These are phyloP conservation scores for Drosophila tropicalis DNA, from an alignment of 1,140 invertebrate species.

Conservation along the genomic window DNA sequence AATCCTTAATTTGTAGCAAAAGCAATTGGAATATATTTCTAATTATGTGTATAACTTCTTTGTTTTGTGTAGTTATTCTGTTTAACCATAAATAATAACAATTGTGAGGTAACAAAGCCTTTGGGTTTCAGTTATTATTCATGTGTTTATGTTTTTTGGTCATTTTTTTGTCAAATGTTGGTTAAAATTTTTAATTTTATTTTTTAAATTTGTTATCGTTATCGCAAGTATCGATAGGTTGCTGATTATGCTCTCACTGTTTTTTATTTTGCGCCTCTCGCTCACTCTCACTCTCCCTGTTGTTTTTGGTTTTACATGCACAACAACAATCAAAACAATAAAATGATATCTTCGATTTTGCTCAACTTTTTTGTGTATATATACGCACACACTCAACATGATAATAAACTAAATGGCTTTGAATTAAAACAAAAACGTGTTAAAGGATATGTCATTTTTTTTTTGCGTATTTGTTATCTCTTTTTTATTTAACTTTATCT, in stretches of 20 bases:
- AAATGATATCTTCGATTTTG: conserved; percentile 10
- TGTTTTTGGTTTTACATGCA: conserved; percentile 2
- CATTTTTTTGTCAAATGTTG: not conserved
- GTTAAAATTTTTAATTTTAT: not conserved
- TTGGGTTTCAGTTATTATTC: no score
- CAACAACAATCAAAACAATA: conserved; percentile 19
- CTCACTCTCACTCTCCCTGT: conserved; percentile 9
- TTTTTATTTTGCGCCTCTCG: not conserved
- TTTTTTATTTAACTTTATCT: conserved; percentile 7
- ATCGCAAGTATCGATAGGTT: conserved; percentile 10
- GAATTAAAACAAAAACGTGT: not conserved
- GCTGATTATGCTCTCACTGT: not conserved
- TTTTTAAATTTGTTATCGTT: not conserved
- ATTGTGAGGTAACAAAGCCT: no score
- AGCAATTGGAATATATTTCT: no score
- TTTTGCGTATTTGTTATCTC: not conserved
- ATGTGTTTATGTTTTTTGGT: no score
- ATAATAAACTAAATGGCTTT: not conserved
- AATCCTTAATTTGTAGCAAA: no score
- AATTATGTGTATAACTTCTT: no score
- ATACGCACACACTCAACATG: not conserved
- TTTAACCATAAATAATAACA: no score
- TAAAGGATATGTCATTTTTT: not conserved
- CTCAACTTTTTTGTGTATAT: conserved; percentile 4
- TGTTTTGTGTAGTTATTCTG: no score